Evolutionary conservation across 1,140 invertebrate genomes (phyloP).

Genomic region (Drosophila suzukii): DNA sequence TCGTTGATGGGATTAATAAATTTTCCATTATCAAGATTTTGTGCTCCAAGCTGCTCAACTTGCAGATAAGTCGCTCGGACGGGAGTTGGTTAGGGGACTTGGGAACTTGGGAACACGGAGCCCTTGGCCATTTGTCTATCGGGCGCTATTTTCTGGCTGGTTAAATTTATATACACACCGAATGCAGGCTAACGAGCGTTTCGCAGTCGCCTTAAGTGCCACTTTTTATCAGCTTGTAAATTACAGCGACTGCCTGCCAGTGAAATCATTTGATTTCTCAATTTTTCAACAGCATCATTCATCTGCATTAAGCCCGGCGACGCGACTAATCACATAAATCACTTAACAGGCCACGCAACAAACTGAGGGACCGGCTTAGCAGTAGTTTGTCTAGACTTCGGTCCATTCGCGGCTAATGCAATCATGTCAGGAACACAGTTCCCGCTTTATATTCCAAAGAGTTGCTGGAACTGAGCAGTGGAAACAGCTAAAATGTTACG

Average conservation of each 20-base stretch:
- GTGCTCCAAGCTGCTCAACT: slow-evolving; percentile 51
- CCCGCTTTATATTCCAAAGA: neutral
- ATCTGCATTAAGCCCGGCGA: slow-evolving; percentile 35
- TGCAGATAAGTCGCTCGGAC: slow-evolving; percentile 47
- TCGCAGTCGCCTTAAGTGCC: slow-evolving; percentile 50
- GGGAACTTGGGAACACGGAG: slow-evolving; percentile 9
- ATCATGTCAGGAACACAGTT: slow-evolving; percentile 12
- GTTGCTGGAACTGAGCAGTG: neutral
- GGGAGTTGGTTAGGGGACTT: neutral
- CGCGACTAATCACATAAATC: slow-evolving; percentile 59
- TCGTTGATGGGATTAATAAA: slow-evolving; percentile 82
- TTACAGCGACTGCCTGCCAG: slow-evolving; percentile 24
- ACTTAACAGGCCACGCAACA: slow-evolving; percentile 52
- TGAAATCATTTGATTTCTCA: slow-evolving; percentile 35
- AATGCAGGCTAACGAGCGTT: slow-evolving; percentile 71
- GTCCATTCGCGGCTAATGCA: slow-evolving; percentile 27
- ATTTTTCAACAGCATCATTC: slow-evolving; percentile 43
- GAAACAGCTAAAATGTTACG: neutral
- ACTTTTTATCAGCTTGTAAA: slow-evolving; percentile 55
- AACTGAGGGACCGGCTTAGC: slow-evolving; percentile 32
- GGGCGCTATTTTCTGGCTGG: slow-evolving; percentile 80
- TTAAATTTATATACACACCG: slow-evolving; percentile 74
- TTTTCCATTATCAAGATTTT: slow-evolving; percentile 80
- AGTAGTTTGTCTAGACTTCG: slow-evolving; percentile 22
- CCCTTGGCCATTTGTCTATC: slow-evolving; percentile 67